Base-by-base conservation (phyloP, 2,113 vertebrate species). In the Probosciger aterrimus region DNA sequence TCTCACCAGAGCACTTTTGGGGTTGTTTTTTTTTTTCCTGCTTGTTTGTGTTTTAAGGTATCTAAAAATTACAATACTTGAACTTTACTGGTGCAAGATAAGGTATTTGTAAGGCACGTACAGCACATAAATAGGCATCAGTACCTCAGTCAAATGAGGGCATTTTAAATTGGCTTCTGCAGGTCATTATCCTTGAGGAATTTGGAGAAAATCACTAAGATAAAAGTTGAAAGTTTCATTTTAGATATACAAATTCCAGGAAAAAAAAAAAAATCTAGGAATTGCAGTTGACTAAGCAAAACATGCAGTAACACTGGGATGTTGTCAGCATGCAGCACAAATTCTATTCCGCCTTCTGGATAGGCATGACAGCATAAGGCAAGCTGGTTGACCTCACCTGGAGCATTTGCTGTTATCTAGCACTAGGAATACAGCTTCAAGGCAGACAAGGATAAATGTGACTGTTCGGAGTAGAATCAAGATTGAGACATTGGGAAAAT, bases 161-260 rank as follows among this genome's bases (percentile, higher is more conserved):
- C 17, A 52, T 69, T 59, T 84, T 53, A 49, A 53, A 31, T 39
- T 44, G 24, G 6, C 24, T 60, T 88, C 68, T 81, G 50, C 7
- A 47, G 63, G 44, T 49, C 15, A 27, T 49, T 33, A 17, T 35
- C 19, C 24, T 53, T 47, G 18, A 88, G 23, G 20, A 67, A 43
- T 39, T 44, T 43, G 18, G 64, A 33, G 15, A 53, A 81, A 71
- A 81, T 10, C 35, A 49, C 9, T 7, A 62, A 27, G 12, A 55
- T 27, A 37, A 70, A 84, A 75, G 33, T 47, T 20, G 73, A 19
- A 3, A 18, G 18, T 16, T 46, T 27, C 50, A 39, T 77, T 65
- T 49, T 82, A 62, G 16, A n/a, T 57, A 1, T 0, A 69, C 7
- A 69, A 49, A 43, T 39, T 27, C 60, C 2, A 71, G 0, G 0